Base-by-base conservation (phyloP, 1,140 invertebrate genomes). In the Argopecten irradians region DNA sequence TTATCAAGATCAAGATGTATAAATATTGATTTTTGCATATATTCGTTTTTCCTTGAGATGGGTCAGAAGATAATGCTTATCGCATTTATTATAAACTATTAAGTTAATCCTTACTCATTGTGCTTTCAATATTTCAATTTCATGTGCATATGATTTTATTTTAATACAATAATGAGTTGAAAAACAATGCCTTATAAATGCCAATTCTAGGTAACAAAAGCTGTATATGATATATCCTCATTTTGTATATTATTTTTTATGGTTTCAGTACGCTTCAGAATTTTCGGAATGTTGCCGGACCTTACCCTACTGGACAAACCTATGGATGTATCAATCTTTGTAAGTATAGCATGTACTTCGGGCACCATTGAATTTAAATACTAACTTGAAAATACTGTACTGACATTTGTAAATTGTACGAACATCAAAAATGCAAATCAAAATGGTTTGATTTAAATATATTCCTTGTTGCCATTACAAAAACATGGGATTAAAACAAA, bases 241-340 rank as follows among this genome's bases (percentile, higher is more conserved):
- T n/a, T n/a, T n/a, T 84, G 32, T 84, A 14, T 34, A 22, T 82
- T 22, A 28, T 71, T 71, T 35, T 36, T 0, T 46, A n/a, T 22
- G 3, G n/a, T 92, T 92, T 71, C 84, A 92, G 91, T 92, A 16
- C 34, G 90, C 22, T 92, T 91, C 34, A 55, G 91, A 39, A 87
- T 91, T 9, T 89, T 92, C 43, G 90, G 89, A 34, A 85, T 90
- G 11, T 89, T 85, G 28, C 90, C 91, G 71, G 91, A 92, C 11
- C 22, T 92, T 13, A 36, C 86, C 22, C 0, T 89, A 34, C 55
- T 89, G 28, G 83, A 87, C 0, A 28, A 89, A 9, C 43, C 86
- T 28, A 55, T 89, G 16, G 86, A 87, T 35, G 86, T 89, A 2
- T 86, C 87, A 41, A 89, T 89, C 34, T 82, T 85, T 28, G 89